Percentiles rank a stretch among this genome's conserved stretches.
These are phyloP conservation scores for Numenius arquata DNA, from an alignment of 2,113 vertebrate genomes.

Conservation along the genomic window DNA sequence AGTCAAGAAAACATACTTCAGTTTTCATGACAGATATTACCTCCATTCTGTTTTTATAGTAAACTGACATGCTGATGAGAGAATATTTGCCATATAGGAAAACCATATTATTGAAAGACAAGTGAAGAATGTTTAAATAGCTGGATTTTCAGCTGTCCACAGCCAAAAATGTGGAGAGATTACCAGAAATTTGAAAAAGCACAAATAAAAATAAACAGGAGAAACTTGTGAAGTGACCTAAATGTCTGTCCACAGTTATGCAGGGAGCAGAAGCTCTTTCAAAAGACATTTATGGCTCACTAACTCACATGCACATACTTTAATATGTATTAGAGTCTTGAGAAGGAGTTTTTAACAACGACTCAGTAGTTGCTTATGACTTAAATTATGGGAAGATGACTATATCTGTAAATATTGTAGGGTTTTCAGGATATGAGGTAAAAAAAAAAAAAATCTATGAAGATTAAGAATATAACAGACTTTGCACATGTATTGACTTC, in stretches of 20 bases:
- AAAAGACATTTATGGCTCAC: neutral
- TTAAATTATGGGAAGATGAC: neutral
- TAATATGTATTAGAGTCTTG: neutral
- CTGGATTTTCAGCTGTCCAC: neutral
- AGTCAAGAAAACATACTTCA: neutral
- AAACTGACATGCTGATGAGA: neutral
- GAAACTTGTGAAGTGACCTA: neutral
- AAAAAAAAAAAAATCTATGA: neutral
- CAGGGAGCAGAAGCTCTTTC: neutral
- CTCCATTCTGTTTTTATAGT: neutral
- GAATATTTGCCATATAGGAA: neutral
- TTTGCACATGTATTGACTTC: neutral
- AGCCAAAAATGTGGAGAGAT: neutral
- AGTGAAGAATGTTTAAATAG: neutral
- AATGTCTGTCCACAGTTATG: neutral
- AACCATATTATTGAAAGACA: neutral
- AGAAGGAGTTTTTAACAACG: neutral
- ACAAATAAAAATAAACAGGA: neutral
- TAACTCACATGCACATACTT: neutral
- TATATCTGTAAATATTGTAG: neutral
- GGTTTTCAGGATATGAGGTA: rapidly evolving
- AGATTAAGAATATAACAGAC: neutral
- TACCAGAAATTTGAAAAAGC: neutral
- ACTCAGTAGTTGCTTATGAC: neutral
- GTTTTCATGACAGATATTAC: neutral